These are phyloP conservation scores for Lucilia sericata DNA, from an alignment of 1,140 invertebrate genomes.

Conservation along the genomic window DNA sequence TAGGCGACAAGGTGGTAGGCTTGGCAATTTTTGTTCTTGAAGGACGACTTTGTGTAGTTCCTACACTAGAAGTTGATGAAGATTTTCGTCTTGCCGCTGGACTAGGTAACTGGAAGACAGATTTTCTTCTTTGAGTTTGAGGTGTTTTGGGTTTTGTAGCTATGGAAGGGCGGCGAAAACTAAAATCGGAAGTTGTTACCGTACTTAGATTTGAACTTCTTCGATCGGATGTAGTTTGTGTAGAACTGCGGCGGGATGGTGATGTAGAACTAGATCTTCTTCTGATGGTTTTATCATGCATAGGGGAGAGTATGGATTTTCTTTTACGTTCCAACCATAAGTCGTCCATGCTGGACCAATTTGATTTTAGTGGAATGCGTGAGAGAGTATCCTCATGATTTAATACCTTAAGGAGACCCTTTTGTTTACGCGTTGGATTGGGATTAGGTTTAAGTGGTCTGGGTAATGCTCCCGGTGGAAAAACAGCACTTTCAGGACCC, in stretches of 20 bases:
- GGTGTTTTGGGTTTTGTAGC: constrained; percentile 37
- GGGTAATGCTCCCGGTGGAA: constrained; percentile 62
- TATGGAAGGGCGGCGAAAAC: constrained; percentile 58
- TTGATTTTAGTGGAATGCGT: constrained; percentile 54
- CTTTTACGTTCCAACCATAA: constrained; percentile 48
- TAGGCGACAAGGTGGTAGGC: constrained; percentile 63
- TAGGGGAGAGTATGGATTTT: constrained; percentile 46
- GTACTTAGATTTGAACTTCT: constrained; percentile 64
- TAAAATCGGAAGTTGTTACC: constrained; percentile 64
- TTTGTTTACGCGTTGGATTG: constrained; percentile 63
- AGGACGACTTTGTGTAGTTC: not conserved
- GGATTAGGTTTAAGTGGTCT: constrained; percentile 62
- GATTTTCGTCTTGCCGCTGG: not conserved
- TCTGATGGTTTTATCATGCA: constrained; percentile 46
- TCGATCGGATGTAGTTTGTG: constrained; percentile 63
- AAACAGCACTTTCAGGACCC: constrained; percentile 52
- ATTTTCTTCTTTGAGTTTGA: constrained; percentile 42
- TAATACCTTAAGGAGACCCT: constrained; percentile 58
- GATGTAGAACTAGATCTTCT: constrained; percentile 64
- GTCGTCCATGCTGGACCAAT: constrained; percentile 63
- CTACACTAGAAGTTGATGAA: not conserved
- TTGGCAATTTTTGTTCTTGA: constrained; percentile 56
- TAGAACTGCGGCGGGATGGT: constrained; percentile 62
- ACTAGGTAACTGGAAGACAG: constrained; percentile 20
- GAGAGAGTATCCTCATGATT: constrained; percentile 53